phyloP scores from a whole-genome alignment of 2,113 vertebrate species.

The Chloropsis hardwickii region DNA sequence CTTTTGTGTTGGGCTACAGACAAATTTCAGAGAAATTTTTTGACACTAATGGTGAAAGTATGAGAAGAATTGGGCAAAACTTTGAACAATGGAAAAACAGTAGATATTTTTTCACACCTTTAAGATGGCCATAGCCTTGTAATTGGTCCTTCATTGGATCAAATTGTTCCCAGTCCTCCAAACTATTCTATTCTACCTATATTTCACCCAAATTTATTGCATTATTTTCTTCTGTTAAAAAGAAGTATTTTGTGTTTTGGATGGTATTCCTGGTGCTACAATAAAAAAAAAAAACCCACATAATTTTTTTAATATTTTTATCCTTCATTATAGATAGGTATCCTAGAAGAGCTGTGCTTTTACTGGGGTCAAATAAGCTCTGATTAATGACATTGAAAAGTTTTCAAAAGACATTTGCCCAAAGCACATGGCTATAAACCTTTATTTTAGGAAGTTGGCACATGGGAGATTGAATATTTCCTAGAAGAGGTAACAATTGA shows the following conservation, averaged over 20 bases:
- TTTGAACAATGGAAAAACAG: neutral
- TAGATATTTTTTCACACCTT: neutral
- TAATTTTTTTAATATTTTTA: neutral
- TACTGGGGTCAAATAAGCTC: neutral
- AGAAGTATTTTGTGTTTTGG: neutral
- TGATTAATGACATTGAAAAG: neutral
- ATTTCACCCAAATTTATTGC: neutral
- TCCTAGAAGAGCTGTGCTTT: neutral
- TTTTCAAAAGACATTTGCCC: neutral
- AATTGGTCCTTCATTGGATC: neutral
- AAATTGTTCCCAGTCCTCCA: neutral
- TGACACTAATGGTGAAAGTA: neutral
- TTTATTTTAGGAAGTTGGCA: neutral
- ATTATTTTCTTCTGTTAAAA: neutral
- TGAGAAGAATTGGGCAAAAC: neutral
- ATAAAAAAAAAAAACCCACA: neutral
- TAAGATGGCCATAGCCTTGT: neutral
- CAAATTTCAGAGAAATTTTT: neutral
- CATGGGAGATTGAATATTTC: neutral
- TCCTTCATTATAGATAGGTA: neutral
- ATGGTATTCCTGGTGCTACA: neutral
- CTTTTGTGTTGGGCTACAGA: neutral
- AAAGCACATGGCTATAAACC: neutral
- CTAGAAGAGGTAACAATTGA: neutral
- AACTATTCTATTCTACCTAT: neutral